Percentiles rank a stretch among this genome's conserved stretches.
phyloP scores from a whole-genome alignment of 2,113 vertebrate genomes.

The Lycocorax pyrrhopterus region DNA sequence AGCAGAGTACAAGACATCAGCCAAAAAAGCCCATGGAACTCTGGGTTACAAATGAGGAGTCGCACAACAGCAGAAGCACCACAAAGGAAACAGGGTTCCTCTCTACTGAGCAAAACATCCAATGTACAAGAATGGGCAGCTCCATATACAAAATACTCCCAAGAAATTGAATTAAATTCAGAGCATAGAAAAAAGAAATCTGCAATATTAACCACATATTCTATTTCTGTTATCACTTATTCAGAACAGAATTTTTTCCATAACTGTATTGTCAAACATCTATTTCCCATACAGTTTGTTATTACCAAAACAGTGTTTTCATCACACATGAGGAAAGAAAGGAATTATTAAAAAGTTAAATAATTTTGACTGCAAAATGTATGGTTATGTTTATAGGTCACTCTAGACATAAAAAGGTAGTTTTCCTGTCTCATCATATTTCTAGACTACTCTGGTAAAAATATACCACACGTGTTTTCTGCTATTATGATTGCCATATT shows the following conservation, averaged over 20 bases:
- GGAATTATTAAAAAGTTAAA: not conserved
- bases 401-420: not conserved
- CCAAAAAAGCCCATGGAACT: not conserved
- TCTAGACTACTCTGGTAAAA: not conserved
- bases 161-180: not conserved
- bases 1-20: not conserved
- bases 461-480: not conserved
- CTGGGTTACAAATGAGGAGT: not conserved
- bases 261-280: not conserved
- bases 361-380: not conserved
- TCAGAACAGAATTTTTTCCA: not conserved
- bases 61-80: not conserved
- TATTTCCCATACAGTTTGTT: not conserved
- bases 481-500: not conserved
- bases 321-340: not conserved
- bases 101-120: not conserved
- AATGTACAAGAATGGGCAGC: not conserved
- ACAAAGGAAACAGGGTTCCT: not conserved
- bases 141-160: not conserved
- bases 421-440: not conserved
- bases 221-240: not conserved
- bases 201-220: not conserved
- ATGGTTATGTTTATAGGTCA: not conserved
- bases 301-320: not conserved
- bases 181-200: not conserved